Base-by-base conservation (phyloP, 2,888 invertebrate genomes). In the Rhorus exstirpatorius region DNA sequence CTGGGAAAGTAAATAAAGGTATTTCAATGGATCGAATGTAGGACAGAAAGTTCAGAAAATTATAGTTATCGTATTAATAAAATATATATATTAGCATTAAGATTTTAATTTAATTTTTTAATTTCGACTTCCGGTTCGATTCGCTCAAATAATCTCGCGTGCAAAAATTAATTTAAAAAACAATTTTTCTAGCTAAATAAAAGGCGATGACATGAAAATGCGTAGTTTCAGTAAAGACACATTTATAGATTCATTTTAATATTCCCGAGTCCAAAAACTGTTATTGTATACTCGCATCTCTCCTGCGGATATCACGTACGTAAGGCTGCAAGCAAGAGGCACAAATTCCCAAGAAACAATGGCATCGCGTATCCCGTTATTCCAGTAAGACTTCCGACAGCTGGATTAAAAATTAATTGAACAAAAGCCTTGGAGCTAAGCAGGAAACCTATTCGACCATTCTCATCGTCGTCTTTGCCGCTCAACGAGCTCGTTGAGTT, bases 351-450 rank as follows among this genome's bases (percentile, higher is more conserved):
- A 65, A 95, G 91, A 63, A 96, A 94, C 82, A 97, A 93, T 0
- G 96, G 96, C 60, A 95, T 91, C 63, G 95, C 94, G 91, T 96
- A 96, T 24, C 97, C 97, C 79, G 95, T 92, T 86, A 94, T 94
- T 67, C 94, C 94, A 1, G 96, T 96, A 60, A 96, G 91, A 83
- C 94, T 95, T 35, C 97, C 97, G 49, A 97, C 95, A 49, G 96
- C 93, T 1, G 97, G 97, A 91, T 97, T 97, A 87, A 95, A 94
- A 78, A 96, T 93, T 71, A 97, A 94, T 92, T 97, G 97, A 3
- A 97, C 96, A 81, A 97, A 93, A 21, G 97, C 97, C 93, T 97
- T 97, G 70, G 97, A 96, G 41, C 97, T 96, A 68, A 96, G 92
- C 68, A 96, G 91, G 44, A 96, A 93, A 14, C 96, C 96, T 60